Evolutionary conservation across 2,113 vertebrate genomes (phyloP), one percentile per base, ranked within the genome.

Genomic region (Columba livia): DNA sequence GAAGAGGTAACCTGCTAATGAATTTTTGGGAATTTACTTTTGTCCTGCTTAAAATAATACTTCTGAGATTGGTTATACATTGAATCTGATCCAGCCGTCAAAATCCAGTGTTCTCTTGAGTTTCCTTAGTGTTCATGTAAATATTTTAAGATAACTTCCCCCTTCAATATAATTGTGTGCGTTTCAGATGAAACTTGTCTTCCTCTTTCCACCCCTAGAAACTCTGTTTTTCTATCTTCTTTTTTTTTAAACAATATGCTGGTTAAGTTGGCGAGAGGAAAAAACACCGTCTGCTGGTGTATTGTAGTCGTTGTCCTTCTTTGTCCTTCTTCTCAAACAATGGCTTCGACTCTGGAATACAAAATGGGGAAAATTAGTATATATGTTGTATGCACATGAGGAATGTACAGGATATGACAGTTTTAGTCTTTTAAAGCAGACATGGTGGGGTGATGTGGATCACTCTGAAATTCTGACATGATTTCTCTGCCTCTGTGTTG

Each of bases 1-100:
- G 56, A 71, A 73, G 66, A 83, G 79, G 75, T 86, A 91, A 91
- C 75, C 42, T 90, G 72, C 77, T 96, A 88, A 95, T 80, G 71
- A 93, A 64, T 94, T 93, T 95, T 70, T 88, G 57, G 65, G 65
- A 93, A 84, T 85, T 96, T 60, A 34, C 88, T 96, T 96, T 94
- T 77, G 88, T 88, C 88, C 51, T 93, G 51, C 86, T 93, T 80
- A 69, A 86, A 96, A 40, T 78, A 60, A 15, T 48, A 11, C 23
- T 94, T 62, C 60, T 93, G 85, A 88, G 75, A 53, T 80, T 29
- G 65, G 34, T 85, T 94, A 9, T 38, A 16, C 9, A 1, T 11
- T 70, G 65, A 74, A 89, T 54, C 19, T 29, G 64, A 40, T 60
- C 74, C 87, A 83, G 65, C 58, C 6, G 20, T 84, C 62, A 82